phyloP scores from a whole-genome alignment of 2,113 vertebrate genomes.

The Thamnophis sirtalis region DNA sequence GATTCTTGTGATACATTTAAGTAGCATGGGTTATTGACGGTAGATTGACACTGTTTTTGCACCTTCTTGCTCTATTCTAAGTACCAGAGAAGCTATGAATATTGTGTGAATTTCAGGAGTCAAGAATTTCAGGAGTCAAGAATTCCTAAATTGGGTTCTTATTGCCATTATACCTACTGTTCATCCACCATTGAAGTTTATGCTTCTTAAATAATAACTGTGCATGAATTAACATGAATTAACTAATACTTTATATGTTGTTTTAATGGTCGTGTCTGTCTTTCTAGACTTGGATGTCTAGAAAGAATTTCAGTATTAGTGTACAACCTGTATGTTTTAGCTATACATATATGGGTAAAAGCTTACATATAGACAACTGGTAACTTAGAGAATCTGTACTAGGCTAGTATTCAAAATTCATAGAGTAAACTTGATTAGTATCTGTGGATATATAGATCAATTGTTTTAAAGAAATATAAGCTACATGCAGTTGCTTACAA shows the following conservation, averaged over 20 bases:
- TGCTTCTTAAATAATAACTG: not conserved
- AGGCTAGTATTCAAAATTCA: conserved; percentile 55
- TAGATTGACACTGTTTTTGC: not conserved
- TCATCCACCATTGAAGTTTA: not conserved
- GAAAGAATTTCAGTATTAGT: not conserved
- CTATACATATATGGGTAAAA: not conserved
- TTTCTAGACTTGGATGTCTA: not conserved
- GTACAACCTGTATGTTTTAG: not conserved
- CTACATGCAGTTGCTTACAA: not conserved
- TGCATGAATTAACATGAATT: not conserved
- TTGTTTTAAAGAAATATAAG: not conserved
- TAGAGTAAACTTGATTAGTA: conserved; percentile 62
- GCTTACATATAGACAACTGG: not conserved
- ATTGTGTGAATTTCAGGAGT: not conserved
- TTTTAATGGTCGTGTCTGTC: not conserved
- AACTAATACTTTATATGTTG: not conserved
- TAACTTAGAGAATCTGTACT: conserved; percentile 39
- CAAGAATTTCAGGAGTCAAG: not conserved
- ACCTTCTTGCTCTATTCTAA: not conserved
- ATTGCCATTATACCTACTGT: not conserved
- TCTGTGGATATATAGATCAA: conserved; percentile 49
- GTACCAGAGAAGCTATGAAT: not conserved
- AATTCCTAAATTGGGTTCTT: not conserved
- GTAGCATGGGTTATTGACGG: not conserved
- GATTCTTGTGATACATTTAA: not conserved